A percentile compares a stretch with the other conserved stretches of the same genome.
Evolutionary conservation across 2,888 invertebrate genomes (phyloP).

Genomic region (Nomada hirtipes): DNA sequence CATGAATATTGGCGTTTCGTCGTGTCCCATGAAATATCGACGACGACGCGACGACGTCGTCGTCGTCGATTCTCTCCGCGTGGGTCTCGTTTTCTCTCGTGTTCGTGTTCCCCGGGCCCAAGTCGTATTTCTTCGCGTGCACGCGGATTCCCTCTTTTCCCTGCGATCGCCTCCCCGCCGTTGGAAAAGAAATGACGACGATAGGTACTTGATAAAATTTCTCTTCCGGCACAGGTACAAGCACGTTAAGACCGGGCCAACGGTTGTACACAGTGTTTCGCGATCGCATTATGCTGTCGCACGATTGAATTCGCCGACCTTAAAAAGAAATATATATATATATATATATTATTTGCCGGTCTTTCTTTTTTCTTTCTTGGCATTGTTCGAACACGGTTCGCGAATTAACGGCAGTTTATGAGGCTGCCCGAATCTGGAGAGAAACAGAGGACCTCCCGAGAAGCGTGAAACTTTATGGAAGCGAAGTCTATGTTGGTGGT

Average conservation of each 20-base stretch:
- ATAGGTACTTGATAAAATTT: conserved; percentile 55
- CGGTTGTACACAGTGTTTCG: conserved; percentile 32
- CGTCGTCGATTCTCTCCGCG: conserved; percentile 12
- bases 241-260: conserved; percentile 42
- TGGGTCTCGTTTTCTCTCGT: conserved; percentile 35
- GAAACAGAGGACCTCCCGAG: neutral
- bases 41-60: neutral
- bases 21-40: conserved; percentile 35
- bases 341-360: neutral
- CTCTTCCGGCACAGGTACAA: conserved; percentile 53
- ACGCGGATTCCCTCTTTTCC: conserved; percentile 17
- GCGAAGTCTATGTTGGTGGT: neutral
- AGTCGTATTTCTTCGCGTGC: conserved; percentile 43
- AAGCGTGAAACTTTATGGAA: conserved; percentile 29
- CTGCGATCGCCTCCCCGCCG: neutral
- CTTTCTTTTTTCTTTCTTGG: neutral
- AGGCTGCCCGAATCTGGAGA: conserved; percentile 11
- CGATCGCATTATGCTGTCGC: conserved; percentile 52
- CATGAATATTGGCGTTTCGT: conserved; percentile 8
- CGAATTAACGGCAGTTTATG: conserved; percentile 51
- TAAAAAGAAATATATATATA: conserved; percentile 23
- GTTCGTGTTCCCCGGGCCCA: conserved; percentile 13
- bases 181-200: conserved; percentile 49
- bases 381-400: conserved; percentile 45
- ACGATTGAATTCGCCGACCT: conserved; percentile 39